Base-by-base conservation (phyloP, 1,140 invertebrate species). In the Schlechtendalia chinensis region DNA sequence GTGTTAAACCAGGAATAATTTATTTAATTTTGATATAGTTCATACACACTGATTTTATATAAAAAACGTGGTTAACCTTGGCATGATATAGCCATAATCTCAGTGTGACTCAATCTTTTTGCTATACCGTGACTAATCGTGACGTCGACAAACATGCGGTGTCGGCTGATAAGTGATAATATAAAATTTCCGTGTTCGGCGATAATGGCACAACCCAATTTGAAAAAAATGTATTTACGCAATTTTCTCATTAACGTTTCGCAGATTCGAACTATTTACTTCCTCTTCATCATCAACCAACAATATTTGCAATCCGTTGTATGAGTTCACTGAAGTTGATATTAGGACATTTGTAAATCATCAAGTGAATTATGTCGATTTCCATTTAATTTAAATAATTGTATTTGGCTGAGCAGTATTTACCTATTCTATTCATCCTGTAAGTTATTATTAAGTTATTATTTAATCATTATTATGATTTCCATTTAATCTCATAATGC, bases 141-240 rank as follows among this genome's bases (percentile, higher is more conserved):
- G 67, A 69, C 67, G 67, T 69, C 24, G 67, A 69, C 67, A 50
- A 69, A 69, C 67, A 69, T 69, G 45, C 14, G 67, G 67, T 69
- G 22, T 47, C 39, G 67, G 39, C 22, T 50, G 65, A 47, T 69
- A 45, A 47, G 39, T 69, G 67, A 50, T 69, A 69, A 67, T n/a
- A 8, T 27, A 22, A 22, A 24, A 69, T 69, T 69, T 69, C 67
- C 67, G 45, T 69, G 14, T 69, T 29, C 32, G 65, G 14, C n/a
- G 11, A 69, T n/a, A 47, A 8, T 69, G 39, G 67, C n/a, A 50
- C 67, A 50, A 69, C 67, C 39, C 39, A 50, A 50, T 69, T 69
- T 39, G 67, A 69, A 69, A 50, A 27, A 24, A 27, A n/a, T 22
- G 10, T 50, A 50, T 69, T 69, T 67, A 19, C n/a, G 14, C 39